phyloP scores from a whole-genome alignment of 2,113 vertebrate species.

The Cynoglossus semilaevis region DNA sequence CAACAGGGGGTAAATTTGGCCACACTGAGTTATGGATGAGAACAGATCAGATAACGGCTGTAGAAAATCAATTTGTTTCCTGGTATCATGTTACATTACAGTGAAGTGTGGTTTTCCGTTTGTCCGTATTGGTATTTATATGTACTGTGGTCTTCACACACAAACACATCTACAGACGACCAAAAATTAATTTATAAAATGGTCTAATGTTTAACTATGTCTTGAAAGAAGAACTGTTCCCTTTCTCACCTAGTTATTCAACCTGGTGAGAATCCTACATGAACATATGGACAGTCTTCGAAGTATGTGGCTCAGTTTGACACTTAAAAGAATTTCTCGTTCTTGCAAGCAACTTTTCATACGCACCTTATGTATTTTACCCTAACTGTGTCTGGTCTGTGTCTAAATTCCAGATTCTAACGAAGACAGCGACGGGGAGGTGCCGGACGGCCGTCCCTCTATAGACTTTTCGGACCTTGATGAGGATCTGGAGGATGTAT shows the following conservation, averaged over 20 bases:
- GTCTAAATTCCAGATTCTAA: constrained; percentile 79
- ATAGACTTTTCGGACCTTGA: constrained; percentile 80
- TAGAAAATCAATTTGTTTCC: not conserved
- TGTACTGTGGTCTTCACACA: too few relatives aligned
- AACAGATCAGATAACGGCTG: too few relatives aligned
- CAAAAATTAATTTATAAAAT: too few relatives aligned
- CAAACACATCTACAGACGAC: too few relatives aligned
- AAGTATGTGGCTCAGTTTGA: constrained; percentile 80
- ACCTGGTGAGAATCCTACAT: constrained; percentile 98
- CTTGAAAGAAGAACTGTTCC: constrained; percentile 40
- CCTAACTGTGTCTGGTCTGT: constrained; percentile 33
- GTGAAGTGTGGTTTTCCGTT: too few relatives aligned
- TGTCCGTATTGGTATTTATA: too few relatives aligned
- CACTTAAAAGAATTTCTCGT: constrained; percentile 6
- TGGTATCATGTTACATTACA: not conserved
- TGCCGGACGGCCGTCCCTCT: constrained; percentile 74
- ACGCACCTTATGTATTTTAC: too few relatives aligned
- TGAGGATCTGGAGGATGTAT: constrained; percentile 66
- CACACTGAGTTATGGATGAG: too few relatives aligned
- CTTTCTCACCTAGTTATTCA: constrained; percentile 92
- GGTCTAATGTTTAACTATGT: too few relatives aligned
- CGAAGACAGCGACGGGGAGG: constrained; percentile 82
- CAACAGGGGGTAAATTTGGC: too few relatives aligned
- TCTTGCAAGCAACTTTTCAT: not conserved
- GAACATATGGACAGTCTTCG: constrained; percentile 99